Percentiles rank a stretch among this genome's conserved stretches.
Evolutionary conservation across 2,113 vertebrate species (phyloP).

Genomic region (Taxidea taxus): DNA sequence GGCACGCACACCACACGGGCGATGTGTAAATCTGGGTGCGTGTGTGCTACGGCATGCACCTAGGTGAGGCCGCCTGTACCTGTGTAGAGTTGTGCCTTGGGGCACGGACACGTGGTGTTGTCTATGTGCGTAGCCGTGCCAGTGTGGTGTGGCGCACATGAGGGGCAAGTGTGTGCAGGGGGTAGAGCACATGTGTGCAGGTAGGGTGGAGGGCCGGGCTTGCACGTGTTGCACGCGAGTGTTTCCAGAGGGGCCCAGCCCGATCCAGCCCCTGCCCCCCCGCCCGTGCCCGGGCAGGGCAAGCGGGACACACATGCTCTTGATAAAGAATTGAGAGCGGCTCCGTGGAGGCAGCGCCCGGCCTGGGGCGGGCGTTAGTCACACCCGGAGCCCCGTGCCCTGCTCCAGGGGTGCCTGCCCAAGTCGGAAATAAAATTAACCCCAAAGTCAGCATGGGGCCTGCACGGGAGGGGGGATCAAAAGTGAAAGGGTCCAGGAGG

Average conservation of each 20-base stretch:
- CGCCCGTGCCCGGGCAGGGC: conserved; percentile 75
- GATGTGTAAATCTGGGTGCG: fast-evolving
- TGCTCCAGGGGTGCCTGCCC: conserved; percentile 47
- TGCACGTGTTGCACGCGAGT: fast-evolving
- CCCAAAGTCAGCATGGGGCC: conserved; percentile 47
- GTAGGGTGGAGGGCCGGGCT: background rate
- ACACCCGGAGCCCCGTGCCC: conserved; percentile 82
- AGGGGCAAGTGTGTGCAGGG: background rate
- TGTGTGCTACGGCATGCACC: fast-evolving
- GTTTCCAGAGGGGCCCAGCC: conserved; percentile 70
- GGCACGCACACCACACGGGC: fast-evolving
- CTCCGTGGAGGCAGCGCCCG: conserved; percentile 77
- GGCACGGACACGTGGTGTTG: background rate
- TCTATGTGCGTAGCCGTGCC: background rate
- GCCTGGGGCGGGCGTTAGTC: conserved; percentile 87
- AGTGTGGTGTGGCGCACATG: background rate
- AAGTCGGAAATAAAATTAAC: conserved; percentile 77
- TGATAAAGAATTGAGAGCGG: conserved; percentile 90
- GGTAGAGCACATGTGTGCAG: fast-evolving
- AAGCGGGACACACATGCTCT: conserved; percentile 92
- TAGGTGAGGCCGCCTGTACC: background rate
- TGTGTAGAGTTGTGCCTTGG: background rate
- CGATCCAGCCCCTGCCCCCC: conserved; percentile 87
- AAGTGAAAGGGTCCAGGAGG: conserved; percentile 62
- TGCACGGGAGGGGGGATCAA: conserved; percentile 45